Percentiles rank a stretch among this genome's conserved stretches.
These are phyloP conservation scores for Botia kubotai DNA, from an alignment of 2,797 vertebrate genomes.

Conservation along the genomic window DNA sequence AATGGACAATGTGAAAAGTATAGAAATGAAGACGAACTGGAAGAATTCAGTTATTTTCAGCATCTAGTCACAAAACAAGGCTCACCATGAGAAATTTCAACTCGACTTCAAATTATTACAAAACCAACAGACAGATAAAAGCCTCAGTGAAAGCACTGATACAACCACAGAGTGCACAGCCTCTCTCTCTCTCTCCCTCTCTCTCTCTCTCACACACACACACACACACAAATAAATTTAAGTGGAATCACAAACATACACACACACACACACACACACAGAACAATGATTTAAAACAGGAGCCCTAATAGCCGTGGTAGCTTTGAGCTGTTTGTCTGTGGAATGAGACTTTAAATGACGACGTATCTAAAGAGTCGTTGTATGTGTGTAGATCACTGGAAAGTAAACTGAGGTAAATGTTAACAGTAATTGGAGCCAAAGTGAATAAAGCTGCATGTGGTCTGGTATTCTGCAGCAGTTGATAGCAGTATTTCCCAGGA, in stretches of 20 bases:
- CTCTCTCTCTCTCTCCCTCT: background rate
- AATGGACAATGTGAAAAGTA: background rate
- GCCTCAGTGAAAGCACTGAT: constrained; percentile 43
- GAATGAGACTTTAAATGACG: constrained; percentile 61
- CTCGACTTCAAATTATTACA: constrained; percentile 77
- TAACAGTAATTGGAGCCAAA: constrained; percentile 64
- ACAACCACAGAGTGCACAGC: constrained; percentile 32
- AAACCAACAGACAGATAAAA: constrained; percentile 73
- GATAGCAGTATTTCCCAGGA: constrained; percentile 59
- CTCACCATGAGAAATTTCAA: constrained; percentile 72
- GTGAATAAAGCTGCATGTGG: constrained; percentile 67
- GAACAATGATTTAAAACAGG: constrained; percentile 57
- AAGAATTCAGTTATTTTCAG: constrained; percentile 64
- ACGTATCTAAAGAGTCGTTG: constrained; percentile 47
- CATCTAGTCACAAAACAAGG: constrained; percentile 64
- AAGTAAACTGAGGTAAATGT: constrained; percentile 60
- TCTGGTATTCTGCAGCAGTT: constrained; percentile 57
- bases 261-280: constrained; percentile 34
- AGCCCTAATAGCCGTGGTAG: constrained; percentile 57
- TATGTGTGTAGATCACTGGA: constrained; percentile 54
- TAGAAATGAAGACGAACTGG: constrained; percentile 14
- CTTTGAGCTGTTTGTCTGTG: constrained; percentile 60
- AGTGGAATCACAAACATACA: constrained; percentile 32
- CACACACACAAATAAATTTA: constrained; percentile 11
- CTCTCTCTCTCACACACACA: constrained; percentile 7